These are phyloP conservation scores for Notarius quadriscutis DNA, from an alignment of 2,113 vertebrate genomes.

Conservation along the genomic window DNA sequence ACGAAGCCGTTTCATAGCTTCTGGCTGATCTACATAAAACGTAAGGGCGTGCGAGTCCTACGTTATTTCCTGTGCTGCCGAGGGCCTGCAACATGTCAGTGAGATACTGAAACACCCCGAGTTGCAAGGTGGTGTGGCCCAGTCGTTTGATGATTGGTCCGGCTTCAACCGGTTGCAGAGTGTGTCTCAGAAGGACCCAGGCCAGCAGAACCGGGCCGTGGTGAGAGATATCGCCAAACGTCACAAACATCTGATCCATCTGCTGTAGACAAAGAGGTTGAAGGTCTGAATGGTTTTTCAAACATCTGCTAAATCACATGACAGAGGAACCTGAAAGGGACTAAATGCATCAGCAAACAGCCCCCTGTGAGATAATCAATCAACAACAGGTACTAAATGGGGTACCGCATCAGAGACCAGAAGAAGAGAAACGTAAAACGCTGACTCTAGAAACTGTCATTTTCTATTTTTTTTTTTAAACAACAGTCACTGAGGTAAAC, in stretches of 20 bases:
- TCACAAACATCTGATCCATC: constrained; percentile 88
- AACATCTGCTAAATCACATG: background rate
- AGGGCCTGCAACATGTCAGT: constrained; percentile 84
- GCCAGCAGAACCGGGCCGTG: constrained; percentile 89
- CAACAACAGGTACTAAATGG: no score
- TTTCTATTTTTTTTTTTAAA: no score
- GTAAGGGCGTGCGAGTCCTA: constrained; percentile 65
- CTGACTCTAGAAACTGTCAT: no score
- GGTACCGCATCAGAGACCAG: no score
- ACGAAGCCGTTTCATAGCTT: no score
- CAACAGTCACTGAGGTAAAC: no score
- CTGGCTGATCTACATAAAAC: background rate
- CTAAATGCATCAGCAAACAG: background rate
- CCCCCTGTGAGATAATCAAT: no score
- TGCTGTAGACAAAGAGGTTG: constrained; percentile 71
- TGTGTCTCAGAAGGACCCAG: constrained; percentile 94
- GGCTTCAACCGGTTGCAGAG: constrained; percentile 83
- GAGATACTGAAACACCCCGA: constrained; percentile 91
- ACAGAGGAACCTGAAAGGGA: background rate
- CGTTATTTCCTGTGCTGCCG: constrained; percentile 86
- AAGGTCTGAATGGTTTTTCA: background rate
- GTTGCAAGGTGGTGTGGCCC: constrained; percentile 87
- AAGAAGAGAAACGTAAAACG: no score
- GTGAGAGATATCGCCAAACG: constrained; percentile 88
- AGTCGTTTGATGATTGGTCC: constrained; percentile 79